Evolutionary conservation across 2,797 vertebrate species (phyloP), one percentile per base, ranked within the genome.

Genomic region (Mustela erminea): DNA sequence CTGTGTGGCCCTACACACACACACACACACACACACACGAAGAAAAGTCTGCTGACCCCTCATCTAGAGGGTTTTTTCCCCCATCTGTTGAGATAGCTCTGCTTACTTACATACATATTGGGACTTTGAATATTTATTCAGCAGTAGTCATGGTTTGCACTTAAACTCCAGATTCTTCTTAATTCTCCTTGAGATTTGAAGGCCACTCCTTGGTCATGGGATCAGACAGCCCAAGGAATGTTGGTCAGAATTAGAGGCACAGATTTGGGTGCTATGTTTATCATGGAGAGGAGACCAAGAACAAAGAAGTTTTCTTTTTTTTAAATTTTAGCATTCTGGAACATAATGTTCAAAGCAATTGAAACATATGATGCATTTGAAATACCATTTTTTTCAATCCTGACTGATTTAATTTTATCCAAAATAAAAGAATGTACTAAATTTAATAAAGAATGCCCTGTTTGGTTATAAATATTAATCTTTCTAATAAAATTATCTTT

Each of bases 351-450:
- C 75, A 90, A 92, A 93, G 21, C 32, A 80, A 54, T 52, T 70
- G 43, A 49, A 90, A 84, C 6, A 70, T 66, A 74, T 3, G 83
- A 29, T 94, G 21, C 17, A 35, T 32, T 72, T 88, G n/a, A 90
- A 94, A 88, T 86, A 90, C 68, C 72, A 95, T 35, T 18, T 29
- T 84, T 32, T 29, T 82, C 6, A 7, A 25, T 56, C 52, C 35
- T 78, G 46, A 96, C 13, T 85, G 66, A 94, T 13, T 96, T 2
- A 4, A 93, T 38, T 97, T 95, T 88, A 93, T 62, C n/a, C 80
- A 92, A 86, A 97, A 64, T 92, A 84, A 41, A 58, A 74, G 14
- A 96, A 17, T 41, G 2, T 80, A 23, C 0, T 97, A 92, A 90
- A 20, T 77, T 43, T 56, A 32, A 87, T 87, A 90, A 89, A 70